Evolutionary conservation across 2,888 invertebrate genomes (phyloP), one percentile per base, ranked within the genome.

Genomic region (Drosophila pseudotalamancana): DNA sequence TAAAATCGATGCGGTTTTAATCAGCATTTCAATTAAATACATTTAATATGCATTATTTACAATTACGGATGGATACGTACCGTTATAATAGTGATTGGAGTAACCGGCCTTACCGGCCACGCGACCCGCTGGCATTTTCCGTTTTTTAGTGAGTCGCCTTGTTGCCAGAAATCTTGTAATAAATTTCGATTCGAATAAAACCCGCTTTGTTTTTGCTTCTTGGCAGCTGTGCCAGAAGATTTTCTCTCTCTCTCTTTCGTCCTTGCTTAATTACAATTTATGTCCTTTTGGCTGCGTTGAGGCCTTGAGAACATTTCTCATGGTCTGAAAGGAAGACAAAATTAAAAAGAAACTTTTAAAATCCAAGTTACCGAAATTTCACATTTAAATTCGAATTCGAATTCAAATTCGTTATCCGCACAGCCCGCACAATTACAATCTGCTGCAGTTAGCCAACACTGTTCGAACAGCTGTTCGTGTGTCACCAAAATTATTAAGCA

Each of bases 31-130:
- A 51, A 42, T 48, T 53, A 12, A 61, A 45, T 39, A 29, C 34
- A 31, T 27, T 21, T 14, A 3, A 16, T 37, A 8, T 29, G 19
- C 16, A 4, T 21, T 4, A 14, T 27, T 27, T 4, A 4, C 8
- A 2, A 16, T n/a, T 49, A 1, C 0, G 19, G 4, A n/a, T 5
- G 27, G 6, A 37, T 42, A 67, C 83, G 65, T 76, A 91, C 91
- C 91, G 76, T 90, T 90, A 56, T 91, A 91, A 61, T 89, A 90
- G 66, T 89, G 90, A 80, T 91, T 91, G 66, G 91, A 91, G 75
- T 88, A 91, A 50, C 91, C 91, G 78, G 91, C 91, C 73, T 91
- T 91, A 67, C 91, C 91, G 71, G 91, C 91, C 62, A 91, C 91
- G 62, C 91, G 89, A 82, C 91, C 91, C 46, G 91, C 91, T 86